Evolutionary conservation across 1,140 invertebrate genomes (phyloP), one percentile per base, ranked within the genome.

Genomic region (Acromyrmex echinatior): DNA sequence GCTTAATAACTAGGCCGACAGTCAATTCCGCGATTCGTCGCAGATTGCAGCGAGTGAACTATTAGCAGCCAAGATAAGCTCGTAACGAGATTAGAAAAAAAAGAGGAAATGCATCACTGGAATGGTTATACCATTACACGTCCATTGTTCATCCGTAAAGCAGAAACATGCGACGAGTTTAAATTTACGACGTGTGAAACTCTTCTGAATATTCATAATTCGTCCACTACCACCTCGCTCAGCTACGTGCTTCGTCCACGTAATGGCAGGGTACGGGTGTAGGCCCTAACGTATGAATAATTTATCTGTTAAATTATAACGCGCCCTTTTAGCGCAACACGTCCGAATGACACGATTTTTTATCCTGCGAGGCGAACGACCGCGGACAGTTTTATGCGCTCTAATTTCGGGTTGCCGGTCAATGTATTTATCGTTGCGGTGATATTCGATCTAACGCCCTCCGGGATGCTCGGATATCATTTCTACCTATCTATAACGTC

Each of bases 151-250:
- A 74, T 85, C 10, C 35, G 31, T 35, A 45, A 65, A 65, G 65
- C 63, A 80, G 89, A 60, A 90, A 90, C 79, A 62, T 28, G 31
- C 66, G 79, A 79, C 70, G 25, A 25, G 28, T 56, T 63, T 74
- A 91, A 90, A 93, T 89, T 87, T 89, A 91, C 86, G 90, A 92
- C 76, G 90, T 92, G 92, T 89, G 92, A 92, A 68, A 93, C 70
- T 91, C 70, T 84, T 62, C 82, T 94, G 93, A 94, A 94, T 94
- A 94, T 94, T 94, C 93, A 94, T 94, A 93, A 92, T 91, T 91
- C 92, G 90, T 87, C 71, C 87, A 60, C 18, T 51, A 60, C 76
- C 88, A 84, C 90, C 88, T 88, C 79, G 53, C 81, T 58, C 70
- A 14, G 82, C 73, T 84, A n/a, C 89, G 87, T 14, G 21, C 39